Conservation (phyloP, 2,113 vertebrate genomes). For the Sinocyclocheilus grahami region DNA sequence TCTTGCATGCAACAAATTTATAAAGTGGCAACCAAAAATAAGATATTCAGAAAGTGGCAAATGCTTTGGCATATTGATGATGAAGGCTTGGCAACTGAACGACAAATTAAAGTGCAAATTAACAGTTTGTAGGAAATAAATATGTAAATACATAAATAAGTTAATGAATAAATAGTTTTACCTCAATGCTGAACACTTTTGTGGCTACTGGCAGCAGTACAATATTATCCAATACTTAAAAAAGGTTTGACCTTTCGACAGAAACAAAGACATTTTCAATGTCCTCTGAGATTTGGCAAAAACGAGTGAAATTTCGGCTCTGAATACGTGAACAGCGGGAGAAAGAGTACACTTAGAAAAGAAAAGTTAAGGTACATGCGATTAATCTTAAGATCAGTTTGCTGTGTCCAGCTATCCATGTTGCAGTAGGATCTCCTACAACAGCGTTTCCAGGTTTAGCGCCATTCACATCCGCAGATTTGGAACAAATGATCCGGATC, state of each 20-base stretch:
- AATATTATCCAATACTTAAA: slow-evolving; percentile 63
- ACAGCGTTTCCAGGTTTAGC: neutral
- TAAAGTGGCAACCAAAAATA: slow-evolving; percentile 74
- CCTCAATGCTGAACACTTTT: slow-evolving; percentile 67
- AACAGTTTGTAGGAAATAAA: slow-evolving; percentile 55
- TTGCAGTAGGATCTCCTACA: slow-evolving; percentile 53
- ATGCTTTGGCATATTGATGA: slow-evolving; percentile 89
- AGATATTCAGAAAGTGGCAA: slow-evolving; percentile 80
- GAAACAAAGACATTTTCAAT: slow-evolving; percentile 71
- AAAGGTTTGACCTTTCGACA: slow-evolving; percentile 74
- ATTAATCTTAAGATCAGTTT: slow-evolving; percentile 59
- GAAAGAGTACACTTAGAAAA: slow-evolving; percentile 59
- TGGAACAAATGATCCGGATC: slow-evolving; percentile 5
- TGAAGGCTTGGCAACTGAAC: slow-evolving; percentile 73
- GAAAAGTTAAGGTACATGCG: slow-evolving; percentile 63
- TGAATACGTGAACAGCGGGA: slow-evolving; percentile 49
- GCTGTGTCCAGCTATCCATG: slow-evolving; percentile 58
- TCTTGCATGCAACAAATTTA: slow-evolving; percentile 78
- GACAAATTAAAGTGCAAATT: slow-evolving; percentile 77
- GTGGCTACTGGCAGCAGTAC: slow-evolving; percentile 67
- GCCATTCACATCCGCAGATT: neutral
- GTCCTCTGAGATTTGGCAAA: slow-evolving; percentile 66
- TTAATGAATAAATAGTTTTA: slow-evolving; percentile 63
- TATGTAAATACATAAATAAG: slow-evolving; percentile 60
- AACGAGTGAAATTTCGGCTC: slow-evolving; percentile 54